Evolutionary conservation across 2,888 invertebrate species (phyloP).

Genomic region (Autographa gamma): DNA sequence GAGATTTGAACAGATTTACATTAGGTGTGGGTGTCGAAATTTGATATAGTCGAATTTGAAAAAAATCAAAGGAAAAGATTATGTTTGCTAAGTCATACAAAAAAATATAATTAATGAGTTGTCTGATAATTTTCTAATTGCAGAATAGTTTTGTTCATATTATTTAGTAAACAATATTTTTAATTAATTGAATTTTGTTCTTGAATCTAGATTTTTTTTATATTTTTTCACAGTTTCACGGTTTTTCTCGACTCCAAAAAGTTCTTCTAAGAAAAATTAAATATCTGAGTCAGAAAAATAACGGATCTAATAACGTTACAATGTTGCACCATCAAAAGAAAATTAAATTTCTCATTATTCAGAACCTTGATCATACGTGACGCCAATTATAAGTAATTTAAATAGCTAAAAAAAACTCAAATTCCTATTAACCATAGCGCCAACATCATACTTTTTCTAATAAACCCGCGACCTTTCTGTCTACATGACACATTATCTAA

Average conservation of each 20-base stretch:
- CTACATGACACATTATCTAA: conserved; percentile 23
- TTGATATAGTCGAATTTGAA: too few species aligned
- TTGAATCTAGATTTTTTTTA: too few species aligned
- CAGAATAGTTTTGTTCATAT: too few species aligned
- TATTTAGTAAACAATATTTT: background rate
- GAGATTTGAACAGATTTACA: too few species aligned
- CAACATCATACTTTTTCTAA: conserved; percentile 17
- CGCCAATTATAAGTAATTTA: background rate
- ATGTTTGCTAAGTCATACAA: too few species aligned
- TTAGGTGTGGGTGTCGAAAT: too few species aligned
- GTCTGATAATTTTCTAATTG: too few species aligned
- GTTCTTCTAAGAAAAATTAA: conserved; percentile 26
- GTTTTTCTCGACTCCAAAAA: background rate
- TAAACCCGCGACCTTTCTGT: conserved; percentile 32
- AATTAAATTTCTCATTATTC: background rate
- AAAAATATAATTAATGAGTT: too few species aligned
- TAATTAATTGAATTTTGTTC: background rate
- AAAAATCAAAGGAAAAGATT: too few species aligned
- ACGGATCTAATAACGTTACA: background rate
- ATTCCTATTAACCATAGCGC: conserved; percentile 3
- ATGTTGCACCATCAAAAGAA: background rate
- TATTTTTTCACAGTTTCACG: too few species aligned
- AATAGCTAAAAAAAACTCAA: background rate
- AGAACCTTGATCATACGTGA: background rate
- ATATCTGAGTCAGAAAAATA: background rate